Percentiles rank a stretch among this genome's conserved stretches.
phyloP scores from a whole-genome alignment of 2,797 vertebrate species.

The Vultur gryphus region DNA sequence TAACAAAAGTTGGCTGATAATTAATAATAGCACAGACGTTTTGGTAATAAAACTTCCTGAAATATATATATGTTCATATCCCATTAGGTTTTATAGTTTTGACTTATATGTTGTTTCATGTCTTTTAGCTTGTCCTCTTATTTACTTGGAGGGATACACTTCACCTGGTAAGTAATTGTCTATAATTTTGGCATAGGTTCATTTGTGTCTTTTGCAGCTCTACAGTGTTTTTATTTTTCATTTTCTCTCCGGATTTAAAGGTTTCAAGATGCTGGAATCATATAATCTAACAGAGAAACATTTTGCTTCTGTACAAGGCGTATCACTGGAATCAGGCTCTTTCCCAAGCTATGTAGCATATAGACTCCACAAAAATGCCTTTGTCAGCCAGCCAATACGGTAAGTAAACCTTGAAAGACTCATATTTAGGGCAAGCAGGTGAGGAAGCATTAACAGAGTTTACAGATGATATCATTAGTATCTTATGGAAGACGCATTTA shows the following conservation, averaged over 20 bases:
- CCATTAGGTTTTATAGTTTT: neutral
- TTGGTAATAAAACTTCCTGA: neutral
- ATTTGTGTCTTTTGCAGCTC: neutral
- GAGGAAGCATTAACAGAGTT: neutral
- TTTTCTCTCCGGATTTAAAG: slow-evolving; percentile 65
- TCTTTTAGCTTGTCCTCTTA: slow-evolving; percentile 91
- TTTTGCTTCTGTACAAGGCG: slow-evolving; percentile 84
- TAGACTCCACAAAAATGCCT: slow-evolving; percentile 90
- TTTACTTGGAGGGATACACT: slow-evolving; percentile 94
- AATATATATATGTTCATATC: neutral
- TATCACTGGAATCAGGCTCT: slow-evolving; percentile 94
- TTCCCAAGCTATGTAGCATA: slow-evolving; percentile 91
- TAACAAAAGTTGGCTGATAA: neutral
- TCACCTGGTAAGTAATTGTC: slow-evolving; percentile 84
- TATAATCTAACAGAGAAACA: slow-evolving; percentile 95
- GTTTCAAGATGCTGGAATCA: slow-evolving; percentile 95
- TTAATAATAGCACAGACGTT: neutral
- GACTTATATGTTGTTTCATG: neutral
- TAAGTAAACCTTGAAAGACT: slow-evolving; percentile 69
- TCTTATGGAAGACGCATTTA: neutral
- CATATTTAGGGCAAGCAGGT: neutral
- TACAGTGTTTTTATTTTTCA: neutral
- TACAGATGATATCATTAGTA: neutral
- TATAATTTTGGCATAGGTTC: neutral
- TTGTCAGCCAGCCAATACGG: slow-evolving; percentile 86